Evolutionary conservation across 2,113 vertebrate genomes (phyloP).

Genomic region (Callionymus lyra): DNA sequence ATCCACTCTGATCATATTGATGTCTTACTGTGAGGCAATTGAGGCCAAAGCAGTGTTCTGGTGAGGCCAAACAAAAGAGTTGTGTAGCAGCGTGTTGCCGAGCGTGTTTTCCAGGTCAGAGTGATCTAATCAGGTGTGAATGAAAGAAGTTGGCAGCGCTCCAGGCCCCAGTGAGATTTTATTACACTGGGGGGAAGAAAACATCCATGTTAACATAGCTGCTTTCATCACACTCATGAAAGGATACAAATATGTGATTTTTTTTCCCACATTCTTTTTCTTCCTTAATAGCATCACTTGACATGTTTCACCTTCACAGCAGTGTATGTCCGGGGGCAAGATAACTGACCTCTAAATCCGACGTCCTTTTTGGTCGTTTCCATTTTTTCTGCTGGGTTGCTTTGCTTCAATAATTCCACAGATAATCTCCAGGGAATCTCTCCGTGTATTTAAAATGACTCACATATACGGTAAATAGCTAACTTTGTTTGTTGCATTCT

Average conservation of each 20-base stretch:
- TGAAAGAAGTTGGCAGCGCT: constrained; percentile 52
- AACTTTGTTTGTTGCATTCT: too few species aligned
- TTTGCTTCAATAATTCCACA: background rate
- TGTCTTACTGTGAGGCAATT: constrained; percentile 3
- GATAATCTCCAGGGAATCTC: background rate
- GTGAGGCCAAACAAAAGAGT: constrained; percentile 24
- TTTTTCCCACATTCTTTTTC: too few species aligned
- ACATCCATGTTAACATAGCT: constrained; percentile 2
- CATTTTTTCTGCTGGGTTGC: too few species aligned
- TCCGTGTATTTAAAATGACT: too few species aligned
- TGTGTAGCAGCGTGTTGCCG: constrained; percentile 18
- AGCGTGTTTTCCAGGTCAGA: constrained; percentile 50
- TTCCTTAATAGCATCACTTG: background rate
- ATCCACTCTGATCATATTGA: constrained; percentile 13
- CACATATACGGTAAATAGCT: too few species aligned
- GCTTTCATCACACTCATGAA: background rate
- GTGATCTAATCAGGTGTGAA: constrained; percentile 63
- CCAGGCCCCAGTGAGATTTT: constrained; percentile 34
- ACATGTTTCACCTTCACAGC: background rate
- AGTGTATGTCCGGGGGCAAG: too few species aligned
- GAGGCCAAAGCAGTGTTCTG: constrained; percentile 1
- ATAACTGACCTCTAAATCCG: too few species aligned
- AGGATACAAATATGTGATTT: too few species aligned
- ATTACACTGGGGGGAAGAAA: constrained; percentile 12
- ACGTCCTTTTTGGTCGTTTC: too few species aligned